phyloP scores from a whole-genome alignment of 1,140 invertebrate species.

The Calliopsis andreniformis region DNA sequence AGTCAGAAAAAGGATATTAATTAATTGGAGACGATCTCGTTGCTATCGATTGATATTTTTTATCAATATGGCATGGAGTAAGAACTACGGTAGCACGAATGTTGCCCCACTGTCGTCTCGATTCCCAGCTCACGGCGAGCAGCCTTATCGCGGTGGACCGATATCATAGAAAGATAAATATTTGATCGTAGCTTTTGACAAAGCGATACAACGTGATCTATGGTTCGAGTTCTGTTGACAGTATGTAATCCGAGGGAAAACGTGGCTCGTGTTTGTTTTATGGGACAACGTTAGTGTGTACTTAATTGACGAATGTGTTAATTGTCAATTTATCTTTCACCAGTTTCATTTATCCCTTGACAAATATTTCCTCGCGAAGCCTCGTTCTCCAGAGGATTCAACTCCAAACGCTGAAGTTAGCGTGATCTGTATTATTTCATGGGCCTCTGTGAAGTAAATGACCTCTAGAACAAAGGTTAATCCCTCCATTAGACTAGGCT shows the following conservation, averaged over 20 bases:
- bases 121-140: background rate
- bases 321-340: too few species aligned
- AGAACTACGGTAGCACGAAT: background rate
- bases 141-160: background rate
- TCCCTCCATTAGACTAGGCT: too few species aligned
- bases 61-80: too few species aligned
- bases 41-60: too few species aligned
- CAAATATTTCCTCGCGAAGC: too few species aligned
- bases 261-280: background rate
- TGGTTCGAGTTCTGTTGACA: background rate
- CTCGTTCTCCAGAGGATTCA: too few species aligned
- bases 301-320: background rate
- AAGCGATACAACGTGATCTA: background rate
- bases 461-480: too few species aligned
- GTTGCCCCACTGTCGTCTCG: background rate
- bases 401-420: too few species aligned
- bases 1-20: too few species aligned
- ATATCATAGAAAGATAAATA: slow-evolving; percentile 20
- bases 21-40: too few species aligned
- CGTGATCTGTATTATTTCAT: too few species aligned
- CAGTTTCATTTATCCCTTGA: background rate
- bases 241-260: background rate
- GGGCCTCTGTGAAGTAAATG: too few species aligned
- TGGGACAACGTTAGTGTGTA: background rate
- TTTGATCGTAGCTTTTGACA: slow-evolving; percentile 4